These are phyloP conservation scores for Neotoma lepida DNA, from an alignment of 2,113 vertebrate species.

Conservation along the genomic window DNA sequence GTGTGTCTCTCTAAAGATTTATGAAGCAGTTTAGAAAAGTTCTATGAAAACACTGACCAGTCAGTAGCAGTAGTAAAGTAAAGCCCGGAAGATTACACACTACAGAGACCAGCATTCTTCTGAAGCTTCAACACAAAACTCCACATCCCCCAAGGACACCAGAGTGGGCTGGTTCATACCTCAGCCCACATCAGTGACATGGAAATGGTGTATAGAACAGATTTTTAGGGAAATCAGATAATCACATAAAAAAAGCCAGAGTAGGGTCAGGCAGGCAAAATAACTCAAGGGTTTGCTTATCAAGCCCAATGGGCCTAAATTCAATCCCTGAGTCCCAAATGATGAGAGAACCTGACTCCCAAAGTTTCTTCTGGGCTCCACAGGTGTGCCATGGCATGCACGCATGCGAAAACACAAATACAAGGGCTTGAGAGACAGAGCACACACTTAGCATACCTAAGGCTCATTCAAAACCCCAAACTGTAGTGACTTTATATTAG, in stretches of 20 bases:
- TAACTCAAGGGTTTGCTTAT: neutral
- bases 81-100: neutral
- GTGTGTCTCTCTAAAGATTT: slow-evolving; percentile 13
- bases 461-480: neutral
- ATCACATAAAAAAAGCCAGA: neutral
- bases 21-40: slow-evolving; percentile 3
- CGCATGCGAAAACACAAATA: neutral
- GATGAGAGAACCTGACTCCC: neutral
- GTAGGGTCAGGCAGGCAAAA: neutral
- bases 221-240: slow-evolving; percentile 20
- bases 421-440: neutral
- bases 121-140: slow-evolving; percentile 13
- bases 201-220: neutral
- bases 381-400: no score
- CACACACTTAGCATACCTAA: neutral
- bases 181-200: neutral
- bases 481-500: slow-evolving; percentile 1
- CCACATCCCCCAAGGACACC: neutral
- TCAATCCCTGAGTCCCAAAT: neutral
- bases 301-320: neutral
- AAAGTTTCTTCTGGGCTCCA: neutral
- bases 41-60: slow-evolving; percentile 30
- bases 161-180: neutral
- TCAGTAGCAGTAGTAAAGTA: neutral
- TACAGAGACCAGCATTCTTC: neutral